These are phyloP conservation scores for Poeciliopsis turneri DNA, from an alignment of 2,797 vertebrate genomes.

Conservation along the genomic window DNA sequence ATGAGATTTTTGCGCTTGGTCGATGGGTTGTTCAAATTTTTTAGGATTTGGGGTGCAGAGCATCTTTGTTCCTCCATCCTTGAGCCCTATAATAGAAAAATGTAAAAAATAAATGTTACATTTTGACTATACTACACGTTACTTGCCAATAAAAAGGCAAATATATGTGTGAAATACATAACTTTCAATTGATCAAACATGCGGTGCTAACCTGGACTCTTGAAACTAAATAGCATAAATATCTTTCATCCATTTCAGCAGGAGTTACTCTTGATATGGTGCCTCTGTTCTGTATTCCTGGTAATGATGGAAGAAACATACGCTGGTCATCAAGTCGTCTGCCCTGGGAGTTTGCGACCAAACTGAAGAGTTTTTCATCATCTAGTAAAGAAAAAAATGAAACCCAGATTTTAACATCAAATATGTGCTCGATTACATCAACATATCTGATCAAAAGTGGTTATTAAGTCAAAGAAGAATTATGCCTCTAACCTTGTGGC, in stretches of 20 bases:
- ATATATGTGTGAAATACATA: neutral
- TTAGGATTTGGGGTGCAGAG: constrained; percentile 67
- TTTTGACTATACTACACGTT: neutral
- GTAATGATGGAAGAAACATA: constrained; percentile 70
- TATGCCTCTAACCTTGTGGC: constrained; percentile 54
- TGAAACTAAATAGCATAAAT: constrained; percentile 75
- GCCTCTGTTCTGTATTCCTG: constrained; percentile 74
- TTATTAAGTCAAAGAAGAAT: neutral
- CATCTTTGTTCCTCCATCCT: constrained; percentile 81
- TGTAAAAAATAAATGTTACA: neutral
- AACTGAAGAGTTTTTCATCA: constrained; percentile 78
- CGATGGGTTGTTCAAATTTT: constrained; percentile 50
- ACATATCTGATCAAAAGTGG: neutral
- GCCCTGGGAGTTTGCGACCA: constrained; percentile 83
- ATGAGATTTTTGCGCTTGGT: constrained; percentile 34
- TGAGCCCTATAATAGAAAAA: constrained; percentile 68
- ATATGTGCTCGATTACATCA: neutral
- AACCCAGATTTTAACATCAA: neutral
- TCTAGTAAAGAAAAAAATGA: constrained; percentile 36
- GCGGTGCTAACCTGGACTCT: constrained; percentile 67
- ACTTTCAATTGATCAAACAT: neutral
- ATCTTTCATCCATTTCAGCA: constrained; percentile 55
- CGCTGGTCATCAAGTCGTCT: constrained; percentile 87
- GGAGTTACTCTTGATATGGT: constrained; percentile 52
- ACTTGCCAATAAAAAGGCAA: constrained; percentile 1